Evolutionary conservation across 2,888 invertebrate species (phyloP).

Genomic region (Nudaria mundana): DNA sequence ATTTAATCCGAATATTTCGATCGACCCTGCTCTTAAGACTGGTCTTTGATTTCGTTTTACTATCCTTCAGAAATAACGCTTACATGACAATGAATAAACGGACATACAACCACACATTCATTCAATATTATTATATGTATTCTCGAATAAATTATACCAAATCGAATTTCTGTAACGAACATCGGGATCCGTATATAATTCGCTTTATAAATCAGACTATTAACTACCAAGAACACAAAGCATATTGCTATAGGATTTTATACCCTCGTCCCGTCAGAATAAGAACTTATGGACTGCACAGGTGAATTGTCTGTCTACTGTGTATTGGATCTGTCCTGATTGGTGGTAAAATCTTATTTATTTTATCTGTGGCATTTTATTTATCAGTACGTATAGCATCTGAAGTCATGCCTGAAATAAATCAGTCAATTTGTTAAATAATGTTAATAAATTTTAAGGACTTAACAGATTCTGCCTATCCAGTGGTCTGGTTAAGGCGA

Average conservation of each 20-base stretch:
- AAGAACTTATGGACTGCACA: not conserved
- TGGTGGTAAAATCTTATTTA: constrained; percentile 26
- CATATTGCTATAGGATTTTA: not conserved
- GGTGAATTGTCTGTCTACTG: constrained; percentile 3
- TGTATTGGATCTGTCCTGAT: constrained; percentile 27
- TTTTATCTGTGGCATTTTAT: not conserved
- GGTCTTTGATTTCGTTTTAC: not conserved
- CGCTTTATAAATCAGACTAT: constrained; percentile 55
- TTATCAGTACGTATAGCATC: no score
- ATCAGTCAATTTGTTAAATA: no score
- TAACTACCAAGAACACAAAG: constrained; percentile 29
- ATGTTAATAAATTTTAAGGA: no score
- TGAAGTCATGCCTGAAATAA: not conserved
- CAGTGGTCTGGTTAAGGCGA: no score
- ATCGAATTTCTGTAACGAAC: constrained; percentile 46
- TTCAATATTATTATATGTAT: constrained; percentile 20
- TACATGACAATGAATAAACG: not conserved
- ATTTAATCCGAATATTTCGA: no score
- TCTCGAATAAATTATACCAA: constrained; percentile 24
- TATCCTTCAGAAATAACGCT: not conserved
- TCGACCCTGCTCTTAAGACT: no score
- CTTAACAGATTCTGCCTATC: no score
- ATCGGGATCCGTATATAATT: constrained; percentile 48
- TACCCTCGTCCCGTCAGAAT: not conserved
- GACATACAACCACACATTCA: constrained; percentile 2